Evolutionary conservation across 2,888 invertebrate species (phyloP).

Genomic region (Halocaridina rubra): DNA sequence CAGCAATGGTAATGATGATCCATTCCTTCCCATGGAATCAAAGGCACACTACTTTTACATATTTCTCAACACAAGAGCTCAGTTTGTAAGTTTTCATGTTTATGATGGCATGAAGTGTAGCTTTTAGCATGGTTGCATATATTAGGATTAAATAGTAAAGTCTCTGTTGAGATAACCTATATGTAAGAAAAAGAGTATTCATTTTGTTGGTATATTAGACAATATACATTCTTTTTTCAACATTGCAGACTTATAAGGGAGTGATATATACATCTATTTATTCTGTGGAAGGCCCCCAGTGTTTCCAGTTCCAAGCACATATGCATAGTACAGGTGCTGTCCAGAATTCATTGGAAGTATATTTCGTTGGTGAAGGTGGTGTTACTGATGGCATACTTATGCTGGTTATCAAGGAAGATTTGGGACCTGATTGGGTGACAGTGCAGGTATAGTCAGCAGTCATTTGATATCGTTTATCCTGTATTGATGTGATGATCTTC

Average conservation of each 20-base stretch:
- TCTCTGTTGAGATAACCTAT: too few species aligned
- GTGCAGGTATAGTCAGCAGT: too few species aligned
- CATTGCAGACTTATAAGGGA: conserved; percentile 30
- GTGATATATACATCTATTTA: conserved; percentile 28
- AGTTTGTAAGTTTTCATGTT: conserved; percentile 30
- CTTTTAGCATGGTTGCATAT: too few species aligned
- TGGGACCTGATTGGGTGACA: conserved; percentile 41
- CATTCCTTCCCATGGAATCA: conserved; percentile 29
- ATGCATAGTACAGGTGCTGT: conserved; percentile 1
- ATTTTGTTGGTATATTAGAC: too few species aligned
- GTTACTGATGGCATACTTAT: conserved; percentile 2
- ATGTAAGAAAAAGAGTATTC: too few species aligned
- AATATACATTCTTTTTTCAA: too few species aligned
- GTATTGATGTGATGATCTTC: too few species aligned
- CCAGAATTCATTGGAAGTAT: background rate
- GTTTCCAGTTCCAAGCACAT: conserved; percentile 31
- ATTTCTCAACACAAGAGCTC: conserved; percentile 35
- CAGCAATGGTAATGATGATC: conserved; percentile 24
- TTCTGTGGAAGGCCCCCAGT: conserved; percentile 16
- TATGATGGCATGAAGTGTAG: conserved; percentile 28
- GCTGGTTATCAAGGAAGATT: background rate
- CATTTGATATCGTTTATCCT: too few species aligned
- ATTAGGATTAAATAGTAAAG: too few species aligned
- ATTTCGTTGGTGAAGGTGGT: conserved; percentile 30
- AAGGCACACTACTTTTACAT: conserved; percentile 29